Conservation (phyloP, 2,888 invertebrate genomes). For the Drosophila fulvimacula region DNA sequence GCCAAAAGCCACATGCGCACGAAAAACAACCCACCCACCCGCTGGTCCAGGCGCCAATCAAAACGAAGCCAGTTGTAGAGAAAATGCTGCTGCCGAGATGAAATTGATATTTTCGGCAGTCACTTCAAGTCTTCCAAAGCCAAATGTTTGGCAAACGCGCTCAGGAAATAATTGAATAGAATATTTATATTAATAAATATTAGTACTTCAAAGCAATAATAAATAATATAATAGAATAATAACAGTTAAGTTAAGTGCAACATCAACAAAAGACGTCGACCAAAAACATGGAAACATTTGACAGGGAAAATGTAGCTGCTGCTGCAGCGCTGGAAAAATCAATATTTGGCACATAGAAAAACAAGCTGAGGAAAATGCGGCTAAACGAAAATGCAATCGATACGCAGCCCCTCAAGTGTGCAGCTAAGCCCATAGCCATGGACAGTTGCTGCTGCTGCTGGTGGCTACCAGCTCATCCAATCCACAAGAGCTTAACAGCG, state of each 20-base stretch:
- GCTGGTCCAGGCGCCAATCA: constrained; percentile 50
- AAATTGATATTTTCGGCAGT: constrained; percentile 76
- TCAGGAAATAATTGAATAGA: constrained; percentile 51
- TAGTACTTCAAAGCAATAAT: constrained; percentile 1
- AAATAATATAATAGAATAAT: neutral
- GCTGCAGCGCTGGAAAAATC: constrained; percentile 60
- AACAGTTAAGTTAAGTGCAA: constrained; percentile 17
- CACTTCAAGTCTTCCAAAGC: constrained; percentile 82
- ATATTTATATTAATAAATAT: constrained; percentile 18
- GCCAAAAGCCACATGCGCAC: constrained; percentile 48
- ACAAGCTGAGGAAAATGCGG: constrained; percentile 25
- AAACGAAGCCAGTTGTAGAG: constrained; percentile 57
- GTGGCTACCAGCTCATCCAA: constrained; percentile 30
- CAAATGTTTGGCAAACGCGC: constrained; percentile 59
- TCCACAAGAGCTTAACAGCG: constrained; percentile 44
- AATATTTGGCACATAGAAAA: constrained; percentile 48
- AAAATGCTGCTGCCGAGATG: constrained; percentile 73
- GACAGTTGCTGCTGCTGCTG: constrained; percentile 33
- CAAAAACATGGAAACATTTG: neutral
- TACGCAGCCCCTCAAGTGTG: constrained; percentile 62
- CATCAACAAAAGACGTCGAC: constrained; percentile 12
- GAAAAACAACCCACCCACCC: constrained; percentile 5
- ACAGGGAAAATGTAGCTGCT: neutral
- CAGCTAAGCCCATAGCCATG: constrained; percentile 33
- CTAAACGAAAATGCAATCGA: constrained; percentile 35